Conservation (phyloP, 2,797 vertebrate genomes). For the Spondyliosoma cantharus region DNA sequence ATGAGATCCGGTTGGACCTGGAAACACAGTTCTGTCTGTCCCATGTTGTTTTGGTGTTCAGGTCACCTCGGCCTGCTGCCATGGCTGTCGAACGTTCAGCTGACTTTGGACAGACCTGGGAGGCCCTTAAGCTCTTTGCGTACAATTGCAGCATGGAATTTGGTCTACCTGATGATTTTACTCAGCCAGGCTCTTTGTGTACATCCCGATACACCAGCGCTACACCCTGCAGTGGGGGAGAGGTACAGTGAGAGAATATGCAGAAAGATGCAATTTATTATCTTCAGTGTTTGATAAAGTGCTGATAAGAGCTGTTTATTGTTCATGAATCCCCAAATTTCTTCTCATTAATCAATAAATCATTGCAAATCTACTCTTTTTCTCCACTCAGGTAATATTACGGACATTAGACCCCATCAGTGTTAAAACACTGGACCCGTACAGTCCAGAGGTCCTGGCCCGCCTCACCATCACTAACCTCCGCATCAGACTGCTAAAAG, state of each 20-base stretch:
- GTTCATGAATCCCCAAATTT: too few species aligned
- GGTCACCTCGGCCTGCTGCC: slow-evolving; percentile 88
- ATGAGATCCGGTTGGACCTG: slow-evolving; percentile 88
- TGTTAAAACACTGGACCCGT: slow-evolving; percentile 84
- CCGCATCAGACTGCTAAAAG: slow-evolving; percentile 87
- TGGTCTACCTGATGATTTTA: slow-evolving; percentile 85
- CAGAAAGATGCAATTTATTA: too few species aligned
- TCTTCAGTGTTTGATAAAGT: slow-evolving; percentile 8
- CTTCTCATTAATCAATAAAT: too few species aligned
- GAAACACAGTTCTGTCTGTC: slow-evolving; percentile 89
- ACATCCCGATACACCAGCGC: slow-evolving; percentile 89
- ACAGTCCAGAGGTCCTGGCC: slow-evolving; percentile 85
- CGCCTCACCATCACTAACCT: slow-evolving; percentile 89
- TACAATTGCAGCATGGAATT: slow-evolving; percentile 88
- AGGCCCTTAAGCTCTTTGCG: slow-evolving; percentile 88
- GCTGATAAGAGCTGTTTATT: neutral
- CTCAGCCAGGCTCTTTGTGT: slow-evolving; percentile 85
- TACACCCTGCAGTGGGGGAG: slow-evolving; percentile 88
- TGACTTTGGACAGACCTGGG: slow-evolving; percentile 89
- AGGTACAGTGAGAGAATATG: slow-evolving; percentile 80
- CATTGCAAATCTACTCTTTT: slow-evolving; percentile 3
- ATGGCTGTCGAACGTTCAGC: slow-evolving; percentile 90
- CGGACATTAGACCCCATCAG: slow-evolving; percentile 84
- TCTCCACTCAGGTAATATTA: slow-evolving; percentile 86
- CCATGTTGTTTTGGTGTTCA: slow-evolving; percentile 89